Evolutionary conservation across 2,888 invertebrate species (phyloP).

Genomic region (Geophilus truncorum): DNA sequence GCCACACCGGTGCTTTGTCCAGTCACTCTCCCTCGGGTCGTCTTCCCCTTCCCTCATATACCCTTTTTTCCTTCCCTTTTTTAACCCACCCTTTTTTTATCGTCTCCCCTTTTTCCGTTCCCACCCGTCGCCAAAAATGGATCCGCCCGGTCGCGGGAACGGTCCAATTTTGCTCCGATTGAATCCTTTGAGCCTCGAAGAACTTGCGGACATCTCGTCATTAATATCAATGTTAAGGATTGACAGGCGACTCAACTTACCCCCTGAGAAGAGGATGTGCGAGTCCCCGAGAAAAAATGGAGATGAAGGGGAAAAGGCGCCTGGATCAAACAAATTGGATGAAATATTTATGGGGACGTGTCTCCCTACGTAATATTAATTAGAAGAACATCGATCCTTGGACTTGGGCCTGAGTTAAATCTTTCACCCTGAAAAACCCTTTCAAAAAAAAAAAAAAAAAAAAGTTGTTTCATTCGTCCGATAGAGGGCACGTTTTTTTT

Average conservation of each 20-base stretch:
- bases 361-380: slow-evolving; percentile 29
- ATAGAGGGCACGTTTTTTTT: not conserved
- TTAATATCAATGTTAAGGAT: slow-evolving; percentile 30
- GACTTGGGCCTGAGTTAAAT: not conserved
- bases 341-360: slow-evolving; percentile 8
- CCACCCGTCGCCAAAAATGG: not conserved
- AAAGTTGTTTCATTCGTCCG: not conserved
- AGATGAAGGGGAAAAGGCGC: not conserved
- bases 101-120: not conserved
- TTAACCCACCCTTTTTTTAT: slow-evolving; percentile 9
- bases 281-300: not conserved
- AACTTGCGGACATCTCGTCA: slow-evolving; percentile 29
- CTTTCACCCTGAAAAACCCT: too few relatives aligned
- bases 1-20: not conserved
- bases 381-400: not conserved
- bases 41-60: slow-evolving; percentile 1
- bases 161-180: not conserved
- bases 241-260: slow-evolving; percentile 27
- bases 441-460: too few relatives aligned
- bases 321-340: slow-evolving; percentile 29
- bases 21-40: not conserved
- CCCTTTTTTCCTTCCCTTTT: not conserved
- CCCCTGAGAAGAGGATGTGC: slow-evolving; percentile 9
- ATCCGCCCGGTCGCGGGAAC: not conserved
- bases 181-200: slow-evolving; percentile 32